Base-by-base conservation (phyloP, 2,797 vertebrate species). In the Hippoglossus hippoglossus region DNA sequence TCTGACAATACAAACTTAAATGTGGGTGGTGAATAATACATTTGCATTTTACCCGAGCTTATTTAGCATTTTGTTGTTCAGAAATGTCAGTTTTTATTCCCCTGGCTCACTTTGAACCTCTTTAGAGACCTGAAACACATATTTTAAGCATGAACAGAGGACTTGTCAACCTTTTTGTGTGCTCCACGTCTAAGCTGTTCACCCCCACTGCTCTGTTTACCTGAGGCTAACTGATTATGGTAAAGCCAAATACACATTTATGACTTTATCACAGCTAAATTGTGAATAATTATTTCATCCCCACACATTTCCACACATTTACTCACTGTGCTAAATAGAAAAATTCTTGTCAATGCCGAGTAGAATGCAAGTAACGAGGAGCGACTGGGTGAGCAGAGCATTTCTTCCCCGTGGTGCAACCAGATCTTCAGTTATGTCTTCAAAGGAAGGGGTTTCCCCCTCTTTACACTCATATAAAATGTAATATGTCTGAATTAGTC, bases 401-500 rank as follows among this genome's bases (percentile, higher is more conserved):
- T 75, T 77, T 77, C 57, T 50, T 66, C 60, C 63, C 63, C 73
- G 63, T 39, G 67, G 75, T 79, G 82, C 80, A 90, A 86, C 82
- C 63, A 89, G 83, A 86, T 81, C 87, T 88, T 87, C 64, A 73
- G 67, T 77, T 82, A 63, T 65, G 61, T 68, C 75, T 81, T 87
- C 82, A 83, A 80, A 88, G 61, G 24, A 60, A 46, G 71, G 78
- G 87, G 53, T 56, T 89, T 83, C 65, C 76, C 88, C 77, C 65
- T 86, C 73, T 83, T 90, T 85, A 88, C 69, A 75, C 83, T 77
- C 87, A 68, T 76, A 86, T 83, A 88, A 90, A 88, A 90, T 87
- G 87, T 92, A 93, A 92, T 92, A 84, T 67, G 83, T 92, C 85
- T 81, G 80, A 89, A 92, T 91, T 86, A 88, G 86, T 86, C 60